Evolutionary conservation across 2,113 vertebrate species (phyloP).

Genomic region (Pan troglodytes): NHGRI_mPanTro3-v2.1_pri NC_072415.2:71971001-71971500

Average conservation of each 20-base stretch:
- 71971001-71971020: background rate
- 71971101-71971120: background rate
- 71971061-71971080: background rate
- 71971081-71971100: background rate
- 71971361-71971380: background rate
- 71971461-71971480: slow-evolving; percentile 14
- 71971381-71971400: background rate
- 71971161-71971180: background rate
- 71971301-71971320: background rate
- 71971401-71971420: background rate
- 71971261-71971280: background rate
- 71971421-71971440: background rate
- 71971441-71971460: background rate
- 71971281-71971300: background rate
- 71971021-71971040: background rate
- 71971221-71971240: background rate
- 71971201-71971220: background rate
- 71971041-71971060: background rate
- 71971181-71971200: background rate
- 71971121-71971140: background rate
- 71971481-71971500: background rate
- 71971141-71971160: background rate
- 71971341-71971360: slow-evolving; percentile 5
- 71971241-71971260: background rate
- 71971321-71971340: background rate